These are phyloP conservation scores for Saiga tatarica DNA, from an alignment of 2,113 vertebrate species.

Conservation along the genomic window DNA sequence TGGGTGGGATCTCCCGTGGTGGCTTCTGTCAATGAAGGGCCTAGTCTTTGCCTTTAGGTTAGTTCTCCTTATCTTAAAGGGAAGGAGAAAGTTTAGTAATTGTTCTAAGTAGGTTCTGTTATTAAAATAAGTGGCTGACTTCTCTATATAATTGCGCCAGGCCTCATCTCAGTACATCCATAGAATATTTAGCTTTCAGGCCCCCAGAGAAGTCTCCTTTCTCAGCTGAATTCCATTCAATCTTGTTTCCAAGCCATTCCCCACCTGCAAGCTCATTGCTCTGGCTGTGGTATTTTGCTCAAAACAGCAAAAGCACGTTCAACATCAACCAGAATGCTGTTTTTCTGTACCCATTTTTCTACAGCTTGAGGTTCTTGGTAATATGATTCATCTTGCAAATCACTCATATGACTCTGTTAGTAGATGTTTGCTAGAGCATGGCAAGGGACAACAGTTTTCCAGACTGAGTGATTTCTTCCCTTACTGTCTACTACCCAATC, in stretches of 20 bases:
- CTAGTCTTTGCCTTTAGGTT: background rate
- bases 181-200: too few species aligned
- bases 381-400: background rate
- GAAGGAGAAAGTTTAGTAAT: background rate
- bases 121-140: background rate
- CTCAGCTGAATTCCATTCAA: too few species aligned
- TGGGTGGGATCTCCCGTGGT: too few species aligned
- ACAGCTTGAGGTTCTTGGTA: background rate
- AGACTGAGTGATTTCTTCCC: too few species aligned
- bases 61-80: background rate
- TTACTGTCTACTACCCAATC: too few species aligned
- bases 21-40: rapidly evolving
- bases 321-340: too few species aligned
- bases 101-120: background rate
- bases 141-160: background rate
- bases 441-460: background rate
- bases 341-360: background rate
- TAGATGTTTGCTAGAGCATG: background rate
- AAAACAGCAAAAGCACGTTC: background rate
- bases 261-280: rapidly evolving
- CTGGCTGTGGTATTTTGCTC: rapidly evolving
- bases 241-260: background rate
- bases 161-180: rapidly evolving
- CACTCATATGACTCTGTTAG: background rate
- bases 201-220: rapidly evolving